phyloP scores from a whole-genome alignment of 2,113 vertebrate genomes.

The Ptilonorhynchus violaceus region DNA sequence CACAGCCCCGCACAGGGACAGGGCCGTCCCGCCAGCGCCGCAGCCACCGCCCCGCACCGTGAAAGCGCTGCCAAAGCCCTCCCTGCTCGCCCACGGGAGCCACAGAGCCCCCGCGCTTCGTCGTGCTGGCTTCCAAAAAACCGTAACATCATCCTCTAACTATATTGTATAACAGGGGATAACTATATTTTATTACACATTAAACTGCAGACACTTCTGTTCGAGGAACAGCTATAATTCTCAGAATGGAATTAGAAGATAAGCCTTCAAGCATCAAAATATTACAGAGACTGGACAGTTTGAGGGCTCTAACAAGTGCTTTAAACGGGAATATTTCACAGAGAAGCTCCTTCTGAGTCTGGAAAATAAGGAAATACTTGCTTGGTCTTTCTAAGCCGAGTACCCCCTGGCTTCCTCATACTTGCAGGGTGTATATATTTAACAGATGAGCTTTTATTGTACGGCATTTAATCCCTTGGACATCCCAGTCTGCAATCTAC shows the following conservation, averaged over 20 bases:
- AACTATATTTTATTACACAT: neutral
- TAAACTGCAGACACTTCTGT: neutral
- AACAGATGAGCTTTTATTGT: neutral
- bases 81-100: neutral
- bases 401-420: neutral
- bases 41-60: neutral
- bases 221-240: neutral
- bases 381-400: neutral
- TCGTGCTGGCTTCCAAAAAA: neutral
- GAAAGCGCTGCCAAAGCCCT: neutral
- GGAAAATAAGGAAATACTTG: neutral
- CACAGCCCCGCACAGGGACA: neutral
- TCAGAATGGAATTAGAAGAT: neutral
- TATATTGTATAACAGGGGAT: no score
- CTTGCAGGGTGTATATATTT: neutral
- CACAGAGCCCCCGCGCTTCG: neutral
- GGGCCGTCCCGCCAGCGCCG: neutral
- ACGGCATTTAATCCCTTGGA: neutral
- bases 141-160: fast-evolving
- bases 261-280: neutral
- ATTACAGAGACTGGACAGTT: neutral
- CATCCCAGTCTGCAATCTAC: neutral
- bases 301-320: neutral
- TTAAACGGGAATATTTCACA: neutral
- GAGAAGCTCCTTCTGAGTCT: neutral